Evolutionary conservation across 1,140 invertebrate species (phyloP).

Genomic region (Holotrichia oblita): DNA sequence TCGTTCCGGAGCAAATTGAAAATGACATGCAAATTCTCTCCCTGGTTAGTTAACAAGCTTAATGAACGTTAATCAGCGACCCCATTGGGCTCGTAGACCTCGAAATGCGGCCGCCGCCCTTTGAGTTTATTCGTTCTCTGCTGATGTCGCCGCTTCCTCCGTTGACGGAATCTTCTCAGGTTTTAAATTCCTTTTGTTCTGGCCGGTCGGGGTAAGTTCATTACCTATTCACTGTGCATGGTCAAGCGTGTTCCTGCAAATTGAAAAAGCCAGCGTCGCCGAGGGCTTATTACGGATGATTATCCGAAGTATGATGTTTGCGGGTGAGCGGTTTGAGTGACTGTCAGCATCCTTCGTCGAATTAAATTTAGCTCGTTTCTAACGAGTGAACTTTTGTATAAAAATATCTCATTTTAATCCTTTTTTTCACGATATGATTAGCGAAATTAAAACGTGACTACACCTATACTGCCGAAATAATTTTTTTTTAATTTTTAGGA

Average conservation of each 20-base stretch:
- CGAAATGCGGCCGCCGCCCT: background rate
- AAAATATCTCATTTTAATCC: no score
- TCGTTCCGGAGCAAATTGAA: slow-evolving; percentile 7
- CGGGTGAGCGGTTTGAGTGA: background rate
- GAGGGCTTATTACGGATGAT: slow-evolving; percentile 2
- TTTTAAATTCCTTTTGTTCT: slow-evolving; percentile 42
- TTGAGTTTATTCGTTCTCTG: background rate
- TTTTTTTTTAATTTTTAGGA: no score
- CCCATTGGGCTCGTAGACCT: slow-evolving; percentile 15
- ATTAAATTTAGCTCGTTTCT: background rate
- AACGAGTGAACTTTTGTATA: background rate
- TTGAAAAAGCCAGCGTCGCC: slow-evolving; percentile 6
- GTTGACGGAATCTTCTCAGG: background rate
- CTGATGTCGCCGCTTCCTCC: background rate
- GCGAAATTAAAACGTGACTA: no score
- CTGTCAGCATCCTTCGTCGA: background rate
- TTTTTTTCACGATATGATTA: no score
- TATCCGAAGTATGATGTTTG: slow-evolving; percentile 11
- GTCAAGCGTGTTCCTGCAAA: slow-evolving; percentile 29
- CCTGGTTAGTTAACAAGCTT: slow-evolving; percentile 39
- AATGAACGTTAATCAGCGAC: slow-evolving; percentile 41
- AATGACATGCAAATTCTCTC: slow-evolving; percentile 32
- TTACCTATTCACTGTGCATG: slow-evolving; percentile 38
- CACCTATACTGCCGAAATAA: no score
- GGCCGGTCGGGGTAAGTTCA: background rate